phyloP scores from a whole-genome alignment of 2,113 vertebrate genomes.

The Neogobius melanostomus region DNA sequence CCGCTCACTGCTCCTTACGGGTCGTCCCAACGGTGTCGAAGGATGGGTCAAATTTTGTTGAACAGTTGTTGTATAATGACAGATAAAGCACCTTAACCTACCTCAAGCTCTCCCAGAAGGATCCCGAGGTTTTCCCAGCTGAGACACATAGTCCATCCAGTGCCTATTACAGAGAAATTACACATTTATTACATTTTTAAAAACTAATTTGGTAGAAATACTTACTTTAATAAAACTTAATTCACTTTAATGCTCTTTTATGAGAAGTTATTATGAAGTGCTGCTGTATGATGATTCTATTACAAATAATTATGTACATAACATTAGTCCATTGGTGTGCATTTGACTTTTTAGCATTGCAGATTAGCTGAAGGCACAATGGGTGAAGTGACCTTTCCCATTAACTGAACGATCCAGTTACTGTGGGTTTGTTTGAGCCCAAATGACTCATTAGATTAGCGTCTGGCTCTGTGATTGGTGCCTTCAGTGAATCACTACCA shows the following conservation, averaged over 20 bases:
- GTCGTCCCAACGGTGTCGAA: no score
- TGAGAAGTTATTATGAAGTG: slow-evolving; percentile 4
- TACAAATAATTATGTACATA: slow-evolving; percentile 40
- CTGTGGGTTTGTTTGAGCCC: slow-evolving; percentile 72
- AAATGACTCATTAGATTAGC: slow-evolving; percentile 76
- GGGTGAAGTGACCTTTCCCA: slow-evolving; percentile 79
- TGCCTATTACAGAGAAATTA: no score
- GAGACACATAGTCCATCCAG: no score
- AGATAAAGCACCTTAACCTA: no score
- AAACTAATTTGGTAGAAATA: no score
- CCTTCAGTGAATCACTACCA: slow-evolving; percentile 58
- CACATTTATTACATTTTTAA: no score
- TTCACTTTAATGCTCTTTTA: background rate
- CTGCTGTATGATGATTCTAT: slow-evolving; percentile 22
- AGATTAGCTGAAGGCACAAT: slow-evolving; percentile 59
- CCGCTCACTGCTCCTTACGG: no score
- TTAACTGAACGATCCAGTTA: slow-evolving; percentile 75
- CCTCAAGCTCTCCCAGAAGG: no score
- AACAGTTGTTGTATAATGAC: no score
- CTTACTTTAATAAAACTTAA: background rate
- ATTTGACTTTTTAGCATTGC: slow-evolving; percentile 52
- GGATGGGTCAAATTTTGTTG: no score
- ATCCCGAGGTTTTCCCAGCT: no score
- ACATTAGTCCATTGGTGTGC: slow-evolving; percentile 41
- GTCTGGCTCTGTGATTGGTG: slow-evolving; percentile 58